These are phyloP conservation scores for Notechis scutatus DNA, from an alignment of 2,113 vertebrate species.

Conservation along the genomic window DNA sequence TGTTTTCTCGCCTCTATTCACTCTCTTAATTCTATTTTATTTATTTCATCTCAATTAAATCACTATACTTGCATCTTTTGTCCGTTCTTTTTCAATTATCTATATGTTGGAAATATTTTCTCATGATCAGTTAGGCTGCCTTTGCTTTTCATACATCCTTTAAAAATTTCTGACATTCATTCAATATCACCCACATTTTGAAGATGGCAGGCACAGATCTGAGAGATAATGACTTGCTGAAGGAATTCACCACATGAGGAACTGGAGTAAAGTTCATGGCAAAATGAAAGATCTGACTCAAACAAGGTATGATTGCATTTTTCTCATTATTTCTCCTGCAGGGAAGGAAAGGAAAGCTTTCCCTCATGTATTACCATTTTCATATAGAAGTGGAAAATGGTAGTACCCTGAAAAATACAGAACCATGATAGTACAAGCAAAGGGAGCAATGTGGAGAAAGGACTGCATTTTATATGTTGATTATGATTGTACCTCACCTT, in stretches of 20 bases:
- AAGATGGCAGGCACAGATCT: background rate
- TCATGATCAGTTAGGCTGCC: background rate
- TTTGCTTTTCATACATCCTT: background rate
- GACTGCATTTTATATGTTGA: background rate
- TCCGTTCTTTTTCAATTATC: no score
- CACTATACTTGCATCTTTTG: no score
- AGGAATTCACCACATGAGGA: background rate
- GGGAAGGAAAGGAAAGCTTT: background rate
- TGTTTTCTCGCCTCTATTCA: no score
- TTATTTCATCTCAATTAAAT: no score
- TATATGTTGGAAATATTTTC: background rate
- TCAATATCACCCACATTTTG: background rate
- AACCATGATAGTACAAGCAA: background rate
- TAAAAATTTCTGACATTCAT: background rate
- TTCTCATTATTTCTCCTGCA: background rate
- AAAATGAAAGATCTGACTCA: background rate
- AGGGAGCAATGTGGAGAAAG: background rate
- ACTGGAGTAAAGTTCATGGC: background rate
- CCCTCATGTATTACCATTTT: background rate
- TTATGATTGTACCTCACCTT: background rate
- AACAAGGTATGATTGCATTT: background rate
- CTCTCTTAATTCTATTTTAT: no score
- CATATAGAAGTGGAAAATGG: background rate
- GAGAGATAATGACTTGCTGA: background rate
- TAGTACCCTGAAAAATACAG: background rate